phyloP scores from a whole-genome alignment of 2,797 vertebrate species.

The Macropodus opercularis region DNA sequence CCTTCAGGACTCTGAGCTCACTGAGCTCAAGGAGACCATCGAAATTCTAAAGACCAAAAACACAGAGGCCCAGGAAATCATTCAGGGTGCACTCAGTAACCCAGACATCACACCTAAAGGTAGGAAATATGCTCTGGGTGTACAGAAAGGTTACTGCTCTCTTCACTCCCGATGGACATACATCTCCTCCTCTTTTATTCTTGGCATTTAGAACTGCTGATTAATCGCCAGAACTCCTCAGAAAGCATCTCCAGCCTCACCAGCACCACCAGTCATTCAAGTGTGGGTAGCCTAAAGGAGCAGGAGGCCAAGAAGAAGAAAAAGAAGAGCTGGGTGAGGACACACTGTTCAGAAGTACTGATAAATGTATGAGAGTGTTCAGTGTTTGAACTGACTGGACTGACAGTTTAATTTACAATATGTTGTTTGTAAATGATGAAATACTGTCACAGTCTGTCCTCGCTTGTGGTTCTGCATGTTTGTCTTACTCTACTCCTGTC shows the following conservation, averaged over 20 bases:
- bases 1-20: slow-evolving; percentile 89
- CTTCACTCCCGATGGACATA: not conserved
- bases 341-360: no score
- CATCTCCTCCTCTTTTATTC: not conserved
- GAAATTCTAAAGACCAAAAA: slow-evolving; percentile 94
- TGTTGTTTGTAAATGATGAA: slow-evolving; percentile 2
- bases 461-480: slow-evolving; percentile 45
- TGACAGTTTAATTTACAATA: not conserved
- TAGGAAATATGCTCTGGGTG: slow-evolving; percentile 42
- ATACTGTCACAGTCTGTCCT: not conserved
- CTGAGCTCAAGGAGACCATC: slow-evolving; percentile 94
- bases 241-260: slow-evolving; percentile 97
- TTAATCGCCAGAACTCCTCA: slow-evolving; percentile 96
- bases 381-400: no score
- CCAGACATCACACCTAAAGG: slow-evolving; percentile 89
- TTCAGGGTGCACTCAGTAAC: slow-evolving; percentile 89
- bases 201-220: slow-evolving; percentile 84
- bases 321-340: slow-evolving; percentile 97
- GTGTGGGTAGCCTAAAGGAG: slow-evolving; percentile 92
- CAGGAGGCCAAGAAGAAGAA: slow-evolving; percentile 98
- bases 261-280: slow-evolving; percentile 95
- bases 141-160: not conserved
- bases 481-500: slow-evolving; percentile 26
- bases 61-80: slow-evolving; percentile 93
- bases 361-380: not conserved